These are phyloP conservation scores for Equus przewalskii DNA, from an alignment of 2,113 vertebrate genomes.

Conservation along the genomic window DNA sequence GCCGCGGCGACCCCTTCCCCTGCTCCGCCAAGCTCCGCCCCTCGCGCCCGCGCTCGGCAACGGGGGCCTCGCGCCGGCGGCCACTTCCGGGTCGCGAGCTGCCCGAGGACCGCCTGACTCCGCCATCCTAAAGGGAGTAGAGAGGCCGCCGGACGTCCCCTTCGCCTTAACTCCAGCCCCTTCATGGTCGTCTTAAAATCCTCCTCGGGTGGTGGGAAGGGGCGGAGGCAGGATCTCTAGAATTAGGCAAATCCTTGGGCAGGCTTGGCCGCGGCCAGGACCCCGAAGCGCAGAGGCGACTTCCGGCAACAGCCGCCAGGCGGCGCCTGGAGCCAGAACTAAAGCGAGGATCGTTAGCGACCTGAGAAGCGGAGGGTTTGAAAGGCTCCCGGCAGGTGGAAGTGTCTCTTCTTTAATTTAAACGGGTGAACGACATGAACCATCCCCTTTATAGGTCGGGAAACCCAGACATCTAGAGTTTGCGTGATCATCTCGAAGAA, in stretches of 20 bases:
- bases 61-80: conserved; percentile 69
- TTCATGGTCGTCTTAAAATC: not conserved
- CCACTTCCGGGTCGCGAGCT: conserved; percentile 80
- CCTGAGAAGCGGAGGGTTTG: not conserved
- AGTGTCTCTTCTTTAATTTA: not conserved
- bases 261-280: conserved; percentile 39
- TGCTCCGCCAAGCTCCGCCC: conserved; percentile 67
- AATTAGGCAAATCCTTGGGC: conserved; percentile 62
- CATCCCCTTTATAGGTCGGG: not conserved
- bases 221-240: not conserved
- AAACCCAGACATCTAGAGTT: not conserved
- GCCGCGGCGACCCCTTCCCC: not conserved
- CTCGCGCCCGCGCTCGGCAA: conserved; percentile 79
- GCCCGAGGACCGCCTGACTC: conserved; percentile 65
- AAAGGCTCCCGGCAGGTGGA: not conserved
- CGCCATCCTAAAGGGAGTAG: not conserved
- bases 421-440: not conserved
- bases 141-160: not conserved
- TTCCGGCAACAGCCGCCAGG: conserved; percentile 65
- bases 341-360: not conserved
- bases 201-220: not conserved
- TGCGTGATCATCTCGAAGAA: not conserved
- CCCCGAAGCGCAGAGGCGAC: not conserved
- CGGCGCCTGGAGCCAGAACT: conserved; percentile 66
- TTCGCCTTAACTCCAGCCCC: not conserved